Conservation (phyloP, 1,140 invertebrate species). For the Carcinoscorpius rotundicauda region DNA sequence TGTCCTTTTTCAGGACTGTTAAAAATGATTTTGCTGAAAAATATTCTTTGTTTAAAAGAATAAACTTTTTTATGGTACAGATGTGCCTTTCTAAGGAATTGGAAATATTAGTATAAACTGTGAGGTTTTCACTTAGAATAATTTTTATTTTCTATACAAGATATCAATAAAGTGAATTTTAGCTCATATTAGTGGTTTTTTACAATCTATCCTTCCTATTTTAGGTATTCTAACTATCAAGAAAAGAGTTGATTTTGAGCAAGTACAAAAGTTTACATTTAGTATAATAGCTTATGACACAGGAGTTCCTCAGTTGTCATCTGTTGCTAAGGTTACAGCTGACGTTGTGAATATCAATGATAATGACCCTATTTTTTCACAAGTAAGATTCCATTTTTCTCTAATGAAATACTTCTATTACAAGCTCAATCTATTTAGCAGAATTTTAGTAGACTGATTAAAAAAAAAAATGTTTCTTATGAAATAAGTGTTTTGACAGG, state of each 20-base stretch:
- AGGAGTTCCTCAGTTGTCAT: slow-evolving; percentile 63
- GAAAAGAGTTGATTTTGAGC: slow-evolving; percentile 69
- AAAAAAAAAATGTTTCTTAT: too few relatives aligned
- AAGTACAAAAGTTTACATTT: slow-evolving; percentile 57
- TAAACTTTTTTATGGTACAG: too few relatives aligned
- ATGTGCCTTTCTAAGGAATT: too few relatives aligned
- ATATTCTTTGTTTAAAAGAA: too few relatives aligned
- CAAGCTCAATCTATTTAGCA: too few relatives aligned
- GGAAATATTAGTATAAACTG: too few relatives aligned
- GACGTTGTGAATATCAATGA: slow-evolving; percentile 76
- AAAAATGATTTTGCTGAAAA: too few relatives aligned
- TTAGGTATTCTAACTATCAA: slow-evolving; percentile 65
- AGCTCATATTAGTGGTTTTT: slow-evolving; percentile 10
- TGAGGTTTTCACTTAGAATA: too few relatives aligned
- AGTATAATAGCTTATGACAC: slow-evolving; percentile 66
- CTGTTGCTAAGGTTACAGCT: slow-evolving; percentile 57
- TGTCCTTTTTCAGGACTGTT: too few relatives aligned
- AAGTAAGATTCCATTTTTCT: slow-evolving; percentile 7
- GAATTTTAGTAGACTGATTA: too few relatives aligned
- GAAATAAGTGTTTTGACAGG: too few relatives aligned
- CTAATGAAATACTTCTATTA: too few relatives aligned
- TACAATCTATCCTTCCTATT: slow-evolving; percentile 55
- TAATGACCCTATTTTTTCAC: slow-evolving; percentile 60
- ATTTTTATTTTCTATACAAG: background rate
- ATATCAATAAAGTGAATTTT: background rate